phyloP scores from a whole-genome alignment of 2,888 invertebrate species.

The Holacanthella duospinosa region DNA sequence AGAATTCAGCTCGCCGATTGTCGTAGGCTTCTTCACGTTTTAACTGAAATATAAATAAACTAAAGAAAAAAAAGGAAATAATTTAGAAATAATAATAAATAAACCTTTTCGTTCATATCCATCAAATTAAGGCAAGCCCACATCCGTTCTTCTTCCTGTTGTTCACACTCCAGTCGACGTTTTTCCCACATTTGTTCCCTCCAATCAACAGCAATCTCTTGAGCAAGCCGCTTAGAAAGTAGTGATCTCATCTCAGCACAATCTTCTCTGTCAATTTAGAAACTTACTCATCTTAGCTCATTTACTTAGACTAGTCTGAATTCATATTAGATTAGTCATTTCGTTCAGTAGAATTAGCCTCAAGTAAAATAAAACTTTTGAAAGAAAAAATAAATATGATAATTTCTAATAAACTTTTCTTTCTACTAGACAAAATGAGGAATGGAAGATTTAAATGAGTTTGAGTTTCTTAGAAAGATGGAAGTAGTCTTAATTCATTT shows the following conservation, averaged over 20 bases:
- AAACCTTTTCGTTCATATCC: conserved; percentile 31
- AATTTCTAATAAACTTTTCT: background rate
- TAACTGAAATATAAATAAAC: conserved; percentile 13
- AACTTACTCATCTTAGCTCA: too few species aligned
- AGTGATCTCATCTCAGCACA: conserved; percentile 31
- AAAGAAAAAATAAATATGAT: background rate
- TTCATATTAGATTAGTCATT: too few species aligned
- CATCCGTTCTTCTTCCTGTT: conserved; percentile 28
- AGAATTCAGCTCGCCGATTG: conserved; percentile 16
- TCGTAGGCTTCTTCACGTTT: conserved; percentile 27
- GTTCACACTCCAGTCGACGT: conserved; percentile 26
- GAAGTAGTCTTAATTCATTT: too few species aligned
- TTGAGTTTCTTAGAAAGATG: too few species aligned
- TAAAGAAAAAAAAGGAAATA: too few species aligned
- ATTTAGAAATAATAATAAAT: too few species aligned
- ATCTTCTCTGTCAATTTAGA: conserved; percentile 20
- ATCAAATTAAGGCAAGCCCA: conserved; percentile 25
- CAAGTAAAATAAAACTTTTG: background rate
- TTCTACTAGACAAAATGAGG: too few species aligned
- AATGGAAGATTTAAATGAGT: too few species aligned
- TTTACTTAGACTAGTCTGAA: too few species aligned
- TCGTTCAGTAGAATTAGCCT: too few species aligned
- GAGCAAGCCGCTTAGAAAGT: conserved; percentile 24
- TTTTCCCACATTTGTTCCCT: conserved; percentile 29
- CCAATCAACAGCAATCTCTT: conserved; percentile 32